phyloP scores from a whole-genome alignment of 2,797 vertebrate species.

The Notolepis coatsorum region DNA sequence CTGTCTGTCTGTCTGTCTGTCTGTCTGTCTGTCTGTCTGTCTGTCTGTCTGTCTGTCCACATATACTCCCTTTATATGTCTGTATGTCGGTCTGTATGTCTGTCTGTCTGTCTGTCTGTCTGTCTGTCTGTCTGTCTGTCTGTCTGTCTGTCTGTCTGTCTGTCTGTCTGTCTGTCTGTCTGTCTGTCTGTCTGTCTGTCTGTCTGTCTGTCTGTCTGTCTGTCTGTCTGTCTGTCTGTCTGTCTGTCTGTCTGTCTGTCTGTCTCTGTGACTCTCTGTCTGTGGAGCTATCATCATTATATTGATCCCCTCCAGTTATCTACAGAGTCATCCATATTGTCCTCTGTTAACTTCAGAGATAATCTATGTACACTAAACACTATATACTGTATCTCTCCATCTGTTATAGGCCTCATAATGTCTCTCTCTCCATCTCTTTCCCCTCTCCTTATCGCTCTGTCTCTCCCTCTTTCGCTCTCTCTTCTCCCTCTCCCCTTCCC shows the following conservation, averaged over 20 bases:
- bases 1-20: background rate
- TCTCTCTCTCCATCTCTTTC: no score
- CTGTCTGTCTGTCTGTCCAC: background rate
- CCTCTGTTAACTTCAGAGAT: no score
- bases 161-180: constrained; percentile 1
- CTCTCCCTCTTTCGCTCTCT: background rate
- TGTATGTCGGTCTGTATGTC: constrained; percentile 5
- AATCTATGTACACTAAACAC: background rate
- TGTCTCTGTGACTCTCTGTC: no score
- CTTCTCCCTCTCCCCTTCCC: background rate
- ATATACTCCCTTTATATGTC: background rate
- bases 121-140: constrained; percentile 43
- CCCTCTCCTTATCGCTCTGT: background rate
- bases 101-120: no score
- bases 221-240: background rate
- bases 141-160: background rate
- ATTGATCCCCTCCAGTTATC: no score
- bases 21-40: background rate
- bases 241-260: no score
- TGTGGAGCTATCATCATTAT: no score
- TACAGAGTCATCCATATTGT: no score
- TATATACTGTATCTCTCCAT: background rate
- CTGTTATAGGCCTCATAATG: background rate
- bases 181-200: background rate
- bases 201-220: background rate